Base-by-base conservation (phyloP, 2,888 invertebrate genomes). In the Pristionchus japonicus region DNA sequence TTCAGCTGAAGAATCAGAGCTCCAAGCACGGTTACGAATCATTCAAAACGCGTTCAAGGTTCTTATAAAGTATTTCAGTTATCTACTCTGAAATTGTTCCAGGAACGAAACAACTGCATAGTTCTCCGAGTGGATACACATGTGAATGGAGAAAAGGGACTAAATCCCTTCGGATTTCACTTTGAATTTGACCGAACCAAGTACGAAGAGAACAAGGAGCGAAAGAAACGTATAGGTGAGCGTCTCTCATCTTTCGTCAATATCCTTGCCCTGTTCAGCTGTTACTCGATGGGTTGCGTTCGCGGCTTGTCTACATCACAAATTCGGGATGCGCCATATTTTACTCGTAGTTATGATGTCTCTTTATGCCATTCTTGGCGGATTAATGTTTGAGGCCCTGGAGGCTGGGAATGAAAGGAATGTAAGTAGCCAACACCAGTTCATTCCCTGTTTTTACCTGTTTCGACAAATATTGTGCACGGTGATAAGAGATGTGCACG, bases 321-420 rank as follows among this genome's bases (percentile, higher is more conserved):
- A 91, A 70, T 92, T 91, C 83, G 92, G 92, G 20, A 90, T 92
- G n/a, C 90, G 92, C 6, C 92, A 92, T 70, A 87, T 92, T 17
- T 85, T 91, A 0, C 88, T 92, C 3, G 89, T 92, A 11, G 74
- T 88, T 13, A 77, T 91, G 40, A 88, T 92, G 31, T 85, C 91
- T 23, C 89, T 87, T 31, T 92, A 91, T 89, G 91, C 91, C 0
- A 90, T 91, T 87, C 70, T 91, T 2, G 92, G 92, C 13, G 92
- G 92, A 13, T 86, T 90, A 13, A 89, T 92, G n/a, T 92, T 92
- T 77, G 89, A 91, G 20, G 89, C 86, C n/a, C 82, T 92, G 61
- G 92, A 92, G 88, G 89, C 91, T 9, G 89, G 89, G 0, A 89
- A 90, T 67, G 92, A 92, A 77, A 40, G 90, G 13, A 87, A 88